These are phyloP conservation scores for Falco peregrinus DNA, from an alignment of 2,797 vertebrate species.

Conservation along the genomic window DNA sequence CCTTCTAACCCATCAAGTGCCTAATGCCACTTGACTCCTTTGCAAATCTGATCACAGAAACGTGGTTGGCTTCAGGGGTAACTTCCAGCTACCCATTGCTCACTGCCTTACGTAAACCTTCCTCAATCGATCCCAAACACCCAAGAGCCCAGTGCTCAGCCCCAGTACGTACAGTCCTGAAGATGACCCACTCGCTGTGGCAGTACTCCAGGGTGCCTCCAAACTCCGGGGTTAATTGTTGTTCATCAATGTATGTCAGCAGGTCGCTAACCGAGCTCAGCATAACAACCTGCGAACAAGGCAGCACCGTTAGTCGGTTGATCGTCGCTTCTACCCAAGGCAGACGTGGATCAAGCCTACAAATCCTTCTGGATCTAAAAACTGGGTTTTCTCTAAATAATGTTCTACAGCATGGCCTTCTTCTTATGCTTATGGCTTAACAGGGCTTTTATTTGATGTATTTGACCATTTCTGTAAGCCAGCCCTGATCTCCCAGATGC, in stretches of 20 bases:
- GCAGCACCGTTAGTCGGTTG: background rate
- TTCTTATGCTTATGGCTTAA: background rate
- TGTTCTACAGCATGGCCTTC: background rate
- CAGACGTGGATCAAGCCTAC: background rate
- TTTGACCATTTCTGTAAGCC: background rate
- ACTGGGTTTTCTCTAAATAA: background rate
- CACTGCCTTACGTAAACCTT: rapidly evolving
- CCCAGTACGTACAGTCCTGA: constrained; percentile 86
- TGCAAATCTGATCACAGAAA: background rate
- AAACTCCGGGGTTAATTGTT: constrained; percentile 94
- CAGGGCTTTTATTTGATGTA: background rate
- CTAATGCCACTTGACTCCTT: background rate
- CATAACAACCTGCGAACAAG: constrained; percentile 90
- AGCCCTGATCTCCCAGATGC: background rate
- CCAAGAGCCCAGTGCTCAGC: background rate
- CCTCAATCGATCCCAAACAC: background rate
- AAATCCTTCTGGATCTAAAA: background rate
- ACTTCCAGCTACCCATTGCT: background rate
- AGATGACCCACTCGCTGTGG: constrained; percentile 95
- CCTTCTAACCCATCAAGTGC: background rate
- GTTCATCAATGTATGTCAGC: constrained; percentile 93
- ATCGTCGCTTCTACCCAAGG: background rate
- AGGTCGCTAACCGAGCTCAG: constrained; percentile 96
- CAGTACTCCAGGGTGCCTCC: constrained; percentile 96
- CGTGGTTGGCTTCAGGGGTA: background rate